Evolutionary conservation across 2,113 vertebrate genomes (phyloP).

Genomic region (Ailurus styani): DNA sequence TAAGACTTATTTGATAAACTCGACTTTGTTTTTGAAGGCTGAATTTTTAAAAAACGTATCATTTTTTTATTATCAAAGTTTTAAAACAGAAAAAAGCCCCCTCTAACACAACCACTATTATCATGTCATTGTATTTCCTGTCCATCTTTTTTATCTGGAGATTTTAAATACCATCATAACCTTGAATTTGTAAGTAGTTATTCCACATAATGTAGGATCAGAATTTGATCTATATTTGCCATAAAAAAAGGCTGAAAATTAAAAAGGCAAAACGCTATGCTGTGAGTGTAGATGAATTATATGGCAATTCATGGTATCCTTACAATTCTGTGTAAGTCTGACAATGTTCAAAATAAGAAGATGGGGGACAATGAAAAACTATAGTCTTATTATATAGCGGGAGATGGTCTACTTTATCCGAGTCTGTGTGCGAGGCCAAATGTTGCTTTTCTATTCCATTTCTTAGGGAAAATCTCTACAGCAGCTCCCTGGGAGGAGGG

Average conservation of each 20-base stretch:
- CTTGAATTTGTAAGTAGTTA: neutral
- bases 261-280: neutral
- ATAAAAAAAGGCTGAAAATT: neutral
- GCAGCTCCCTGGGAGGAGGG: constrained; percentile 93
- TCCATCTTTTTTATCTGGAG: neutral
- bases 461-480: constrained; percentile 92
- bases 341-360: neutral
- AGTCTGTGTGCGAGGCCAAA: neutral
- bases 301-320: neutral
- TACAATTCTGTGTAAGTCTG: neutral
- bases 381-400: neutral
- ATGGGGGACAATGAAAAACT: neutral
- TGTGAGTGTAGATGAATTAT: neutral
- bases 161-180: neutral
- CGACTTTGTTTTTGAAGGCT: neutral
- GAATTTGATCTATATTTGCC: neutral
- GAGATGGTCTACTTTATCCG: neutral
- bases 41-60: neutral
- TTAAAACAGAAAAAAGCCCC: neutral
- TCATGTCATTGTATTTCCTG: neutral
- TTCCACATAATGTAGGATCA: neutral
- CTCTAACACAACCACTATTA: neutral
- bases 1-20: neutral
- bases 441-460: neutral
- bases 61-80: neutral